phyloP scores from a whole-genome alignment of 2,888 invertebrate genomes.

The Lacanobia oleracea region DNA sequence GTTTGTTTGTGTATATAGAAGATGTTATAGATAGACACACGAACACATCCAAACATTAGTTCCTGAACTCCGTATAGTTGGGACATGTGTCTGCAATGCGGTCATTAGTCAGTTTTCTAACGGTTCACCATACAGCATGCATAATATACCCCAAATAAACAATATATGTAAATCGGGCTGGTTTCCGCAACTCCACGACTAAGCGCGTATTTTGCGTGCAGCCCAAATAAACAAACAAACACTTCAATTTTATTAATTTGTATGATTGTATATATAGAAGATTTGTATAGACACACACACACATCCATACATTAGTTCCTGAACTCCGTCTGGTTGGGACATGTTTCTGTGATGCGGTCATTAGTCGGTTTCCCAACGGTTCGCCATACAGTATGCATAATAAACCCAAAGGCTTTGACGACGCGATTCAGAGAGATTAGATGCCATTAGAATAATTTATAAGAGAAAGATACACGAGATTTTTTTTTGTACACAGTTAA shows the following conservation, averaged over 20 bases:
- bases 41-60: not conserved
- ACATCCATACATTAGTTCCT: conserved; percentile 4
- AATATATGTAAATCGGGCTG: no score
- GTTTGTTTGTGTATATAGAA: no score
- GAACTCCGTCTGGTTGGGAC: not conserved
- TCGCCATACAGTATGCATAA: conserved; percentile 2
- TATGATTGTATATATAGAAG: no score
- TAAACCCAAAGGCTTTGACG: conserved; percentile 9
- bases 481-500: not conserved
- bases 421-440: not conserved
- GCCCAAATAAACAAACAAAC: no score
- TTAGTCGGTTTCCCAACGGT: conserved; percentile 17
- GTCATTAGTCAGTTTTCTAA: conserved; percentile 12
- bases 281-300: not conserved
- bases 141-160: no score
- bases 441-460: not conserved
- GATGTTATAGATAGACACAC: not conserved
- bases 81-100: not conserved
- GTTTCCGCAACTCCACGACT: no score
- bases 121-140: not conserved
- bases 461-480: not conserved
- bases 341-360: not conserved
- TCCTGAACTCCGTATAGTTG: conserved; percentile 1
- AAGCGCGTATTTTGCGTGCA: no score
- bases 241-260: no score